A percentile compares a stretch with the other conserved stretches of the same genome.
These are phyloP conservation scores for Phortica okadai DNA, from an alignment of 2,888 invertebrate species.

Conservation along the genomic window DNA sequence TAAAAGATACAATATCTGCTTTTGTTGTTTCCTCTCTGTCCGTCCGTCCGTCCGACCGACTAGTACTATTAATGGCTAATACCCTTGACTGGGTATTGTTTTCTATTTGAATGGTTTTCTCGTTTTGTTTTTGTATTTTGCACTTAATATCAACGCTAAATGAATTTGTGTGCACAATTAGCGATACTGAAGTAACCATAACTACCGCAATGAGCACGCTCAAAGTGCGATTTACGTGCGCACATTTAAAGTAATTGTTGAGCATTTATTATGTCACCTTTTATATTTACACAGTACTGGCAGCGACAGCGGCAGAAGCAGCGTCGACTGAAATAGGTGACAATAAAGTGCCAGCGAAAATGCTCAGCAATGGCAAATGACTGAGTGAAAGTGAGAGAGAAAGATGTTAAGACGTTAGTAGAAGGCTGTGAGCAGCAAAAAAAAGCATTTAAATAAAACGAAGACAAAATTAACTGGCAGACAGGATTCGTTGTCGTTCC, in stretches of 20 bases:
- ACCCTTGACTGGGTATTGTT: no score
- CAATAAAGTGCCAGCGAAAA: no score
- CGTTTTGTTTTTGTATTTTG: background rate
- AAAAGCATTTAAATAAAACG: background rate
- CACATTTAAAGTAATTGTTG: conserved; percentile 18
- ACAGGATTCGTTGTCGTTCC: background rate
- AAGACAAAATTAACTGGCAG: background rate
- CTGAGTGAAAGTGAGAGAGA: no score
- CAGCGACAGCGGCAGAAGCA: background rate
- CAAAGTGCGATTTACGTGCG: conserved; percentile 8
- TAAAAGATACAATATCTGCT: no score
- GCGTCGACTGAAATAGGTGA: background rate
- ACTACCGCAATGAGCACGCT: background rate
- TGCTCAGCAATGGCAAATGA: no score
- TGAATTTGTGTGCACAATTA: background rate
- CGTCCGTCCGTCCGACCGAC: no score
- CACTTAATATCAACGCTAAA: background rate
- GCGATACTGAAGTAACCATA: background rate
- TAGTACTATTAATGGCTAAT: no score
- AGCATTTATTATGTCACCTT: conserved; percentile 3
- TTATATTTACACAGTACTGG: background rate
- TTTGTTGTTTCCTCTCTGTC: no score
- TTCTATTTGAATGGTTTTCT: no score
- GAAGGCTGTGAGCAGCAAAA: background rate
- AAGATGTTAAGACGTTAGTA: background rate